phyloP scores from a whole-genome alignment of 2,113 vertebrate species.

The Carassius carassius region DNA sequence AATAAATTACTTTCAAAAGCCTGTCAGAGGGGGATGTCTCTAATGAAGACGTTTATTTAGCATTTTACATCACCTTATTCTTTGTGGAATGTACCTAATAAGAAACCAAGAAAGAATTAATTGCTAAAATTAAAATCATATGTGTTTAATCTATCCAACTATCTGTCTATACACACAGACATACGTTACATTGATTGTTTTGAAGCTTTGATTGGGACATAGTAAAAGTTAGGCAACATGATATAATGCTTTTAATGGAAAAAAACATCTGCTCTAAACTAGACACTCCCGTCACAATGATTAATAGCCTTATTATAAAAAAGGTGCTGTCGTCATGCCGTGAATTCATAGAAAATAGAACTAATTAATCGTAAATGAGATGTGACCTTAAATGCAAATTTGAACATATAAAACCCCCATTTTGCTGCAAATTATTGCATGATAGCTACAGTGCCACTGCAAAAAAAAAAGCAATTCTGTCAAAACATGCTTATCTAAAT shows the following conservation, averaged over 20 bases:
- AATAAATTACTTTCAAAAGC: slow-evolving; percentile 28
- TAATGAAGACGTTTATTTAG: slow-evolving; percentile 19
- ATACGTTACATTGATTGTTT: neutral
- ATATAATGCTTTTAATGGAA: neutral
- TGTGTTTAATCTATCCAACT: too few species aligned
- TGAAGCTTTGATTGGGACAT: neutral
- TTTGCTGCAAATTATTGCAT: slow-evolving; percentile 22
- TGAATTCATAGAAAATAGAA: slow-evolving; percentile 19
- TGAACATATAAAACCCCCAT: slow-evolving; percentile 10
- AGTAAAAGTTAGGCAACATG: neutral
- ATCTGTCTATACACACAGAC: neutral
- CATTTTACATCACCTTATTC: slow-evolving; percentile 18
- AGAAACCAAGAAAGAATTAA: neutral
- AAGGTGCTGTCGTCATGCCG: slow-evolving; percentile 7
- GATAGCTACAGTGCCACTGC: slow-evolving; percentile 1
- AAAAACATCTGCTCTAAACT: neutral
- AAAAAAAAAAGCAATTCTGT: slow-evolving; percentile 21
- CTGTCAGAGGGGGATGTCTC: slow-evolving; percentile 30
- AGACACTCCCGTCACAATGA: slow-evolving; percentile 23
- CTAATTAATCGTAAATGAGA: slow-evolving; percentile 46
- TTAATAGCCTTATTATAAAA: slow-evolving; percentile 29
- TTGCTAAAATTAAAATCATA: neutral
- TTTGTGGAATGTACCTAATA: neutral
- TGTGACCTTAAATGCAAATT: slow-evolving; percentile 40
- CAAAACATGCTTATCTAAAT: slow-evolving; percentile 38